phyloP scores from a whole-genome alignment of 2,113 vertebrate species.

The Forbesichthys agassizii region DNA sequence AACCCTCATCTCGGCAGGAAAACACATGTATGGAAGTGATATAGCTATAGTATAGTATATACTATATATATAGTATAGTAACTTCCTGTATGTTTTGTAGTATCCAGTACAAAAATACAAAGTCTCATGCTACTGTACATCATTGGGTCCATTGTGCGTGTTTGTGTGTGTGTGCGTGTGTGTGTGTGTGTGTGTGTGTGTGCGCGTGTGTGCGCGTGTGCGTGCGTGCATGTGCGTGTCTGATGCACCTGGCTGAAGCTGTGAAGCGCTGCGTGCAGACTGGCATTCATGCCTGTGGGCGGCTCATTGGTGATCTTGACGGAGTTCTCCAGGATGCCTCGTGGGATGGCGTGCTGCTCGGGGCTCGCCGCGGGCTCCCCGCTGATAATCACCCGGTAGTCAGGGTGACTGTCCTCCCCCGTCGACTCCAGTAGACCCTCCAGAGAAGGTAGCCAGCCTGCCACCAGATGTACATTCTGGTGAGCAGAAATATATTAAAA shows the following conservation, averaged over 20 bases:
- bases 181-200: too few relatives aligned
- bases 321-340: slow-evolving; percentile 80
- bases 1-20: too few relatives aligned
- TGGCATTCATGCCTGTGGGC: slow-evolving; percentile 79
- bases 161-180: too few relatives aligned
- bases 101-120: too few relatives aligned
- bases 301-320: slow-evolving; percentile 85
- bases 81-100: too few relatives aligned
- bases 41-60: too few relatives aligned
- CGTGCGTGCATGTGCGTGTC: not conserved
- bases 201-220: too few relatives aligned
- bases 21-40: too few relatives aligned
- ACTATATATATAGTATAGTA: too few relatives aligned
- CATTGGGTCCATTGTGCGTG: too few relatives aligned
- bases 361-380: slow-evolving; percentile 72
- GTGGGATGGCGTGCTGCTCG: slow-evolving; percentile 78
- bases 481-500: not conserved
- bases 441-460: slow-evolving; percentile 77
- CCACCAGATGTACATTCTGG: slow-evolving; percentile 81
- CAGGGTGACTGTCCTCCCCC: slow-evolving; percentile 65
- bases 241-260: slow-evolving; percentile 80
- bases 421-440: slow-evolving; percentile 76
- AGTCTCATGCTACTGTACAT: too few relatives aligned
- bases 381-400: slow-evolving; percentile 82
- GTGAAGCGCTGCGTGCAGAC: slow-evolving; percentile 77